Evolutionary conservation across 23 tunicate genomes (phyloP).

Genomic region (Ascidia mentula): DNA sequence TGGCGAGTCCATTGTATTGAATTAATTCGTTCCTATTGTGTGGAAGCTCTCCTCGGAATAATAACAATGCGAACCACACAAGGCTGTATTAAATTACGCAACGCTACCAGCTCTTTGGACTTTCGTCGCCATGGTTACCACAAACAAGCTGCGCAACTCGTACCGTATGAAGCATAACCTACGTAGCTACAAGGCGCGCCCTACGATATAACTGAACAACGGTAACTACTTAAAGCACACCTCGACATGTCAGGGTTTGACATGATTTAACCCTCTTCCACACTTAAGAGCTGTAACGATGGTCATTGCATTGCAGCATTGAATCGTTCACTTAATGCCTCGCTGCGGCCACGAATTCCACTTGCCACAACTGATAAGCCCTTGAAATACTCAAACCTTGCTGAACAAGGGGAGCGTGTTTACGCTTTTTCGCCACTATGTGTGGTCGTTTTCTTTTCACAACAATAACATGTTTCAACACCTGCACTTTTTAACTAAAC

Average conservation of each 20-base stretch:
- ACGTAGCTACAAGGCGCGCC: not conserved
- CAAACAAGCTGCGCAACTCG: not conserved
- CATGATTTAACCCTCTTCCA: too few relatives aligned
- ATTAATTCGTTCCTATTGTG: slow-evolving; percentile 7
- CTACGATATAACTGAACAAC: not conserved
- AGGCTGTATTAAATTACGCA: slow-evolving; percentile 3
- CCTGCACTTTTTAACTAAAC: too few relatives aligned
- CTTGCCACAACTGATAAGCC: slow-evolving; percentile 12
- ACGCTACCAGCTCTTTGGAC: slow-evolving; percentile 2
- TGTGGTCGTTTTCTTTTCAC: too few relatives aligned
- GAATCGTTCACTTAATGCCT: not conserved
- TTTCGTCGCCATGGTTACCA: not conserved
- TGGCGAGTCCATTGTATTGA: not conserved
- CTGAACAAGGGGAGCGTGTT: not conserved
- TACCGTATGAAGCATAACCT: not conserved
- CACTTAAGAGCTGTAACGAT: not conserved
- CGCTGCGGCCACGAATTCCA: not conserved
- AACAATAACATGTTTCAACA: too few relatives aligned
- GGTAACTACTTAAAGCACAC: not conserved
- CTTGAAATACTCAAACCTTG: slow-evolving; percentile 2
- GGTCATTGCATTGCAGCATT: not conserved
- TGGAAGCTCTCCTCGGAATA: not conserved
- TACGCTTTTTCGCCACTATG: too few relatives aligned
- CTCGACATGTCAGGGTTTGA: not conserved
- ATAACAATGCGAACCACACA: not conserved